These are phyloP conservation scores for Vesta saturnalis DNA, from an alignment of 2,888 invertebrate genomes.

Conservation along the genomic window DNA sequence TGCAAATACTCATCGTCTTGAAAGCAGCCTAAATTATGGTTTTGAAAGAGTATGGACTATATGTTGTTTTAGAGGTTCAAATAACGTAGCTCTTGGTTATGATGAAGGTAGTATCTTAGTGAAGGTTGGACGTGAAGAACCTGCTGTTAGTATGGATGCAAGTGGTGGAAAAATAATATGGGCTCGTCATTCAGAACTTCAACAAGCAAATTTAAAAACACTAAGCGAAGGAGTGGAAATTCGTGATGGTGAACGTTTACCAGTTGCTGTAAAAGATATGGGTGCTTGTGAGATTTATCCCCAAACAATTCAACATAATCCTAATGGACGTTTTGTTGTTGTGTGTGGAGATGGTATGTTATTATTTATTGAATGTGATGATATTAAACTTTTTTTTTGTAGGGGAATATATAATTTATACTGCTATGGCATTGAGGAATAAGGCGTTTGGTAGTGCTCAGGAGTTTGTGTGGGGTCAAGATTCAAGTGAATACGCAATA, in stretches of 20 bases:
- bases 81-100: slow-evolving; percentile 97
- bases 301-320: slow-evolving; percentile 97
- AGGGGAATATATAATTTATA: slow-evolving; percentile 97
- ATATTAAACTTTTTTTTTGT: not conserved
- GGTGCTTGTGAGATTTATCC: slow-evolving; percentile 99
- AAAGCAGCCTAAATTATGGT: slow-evolving; percentile 97
- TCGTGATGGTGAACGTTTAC: slow-evolving; percentile 92
- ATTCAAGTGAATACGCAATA: slow-evolving; percentile 89
- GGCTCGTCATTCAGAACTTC: slow-evolving; percentile 98
- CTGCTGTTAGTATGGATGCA: slow-evolving; percentile 98
- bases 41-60: slow-evolving; percentile 99
- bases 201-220: slow-evolving; percentile 93
- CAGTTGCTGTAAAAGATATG: slow-evolving; percentile 97
- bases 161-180: slow-evolving; percentile 98
- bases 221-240: slow-evolving; percentile 80
- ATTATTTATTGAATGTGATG: not conserved
- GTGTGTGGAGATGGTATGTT: slow-evolving; percentile 93
- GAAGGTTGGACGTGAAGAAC: slow-evolving; percentile 97
- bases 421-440: slow-evolving; percentile 98
- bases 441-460: slow-evolving; percentile 98
- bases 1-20: slow-evolving; percentile 96
- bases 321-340: slow-evolving; percentile 93
- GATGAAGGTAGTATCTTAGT: slow-evolving; percentile 97
- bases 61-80: slow-evolving; percentile 90
- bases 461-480: slow-evolving; percentile 99